phyloP scores from a whole-genome alignment of 2,797 vertebrate species.

The Gadopsis bispinosus region DNA sequence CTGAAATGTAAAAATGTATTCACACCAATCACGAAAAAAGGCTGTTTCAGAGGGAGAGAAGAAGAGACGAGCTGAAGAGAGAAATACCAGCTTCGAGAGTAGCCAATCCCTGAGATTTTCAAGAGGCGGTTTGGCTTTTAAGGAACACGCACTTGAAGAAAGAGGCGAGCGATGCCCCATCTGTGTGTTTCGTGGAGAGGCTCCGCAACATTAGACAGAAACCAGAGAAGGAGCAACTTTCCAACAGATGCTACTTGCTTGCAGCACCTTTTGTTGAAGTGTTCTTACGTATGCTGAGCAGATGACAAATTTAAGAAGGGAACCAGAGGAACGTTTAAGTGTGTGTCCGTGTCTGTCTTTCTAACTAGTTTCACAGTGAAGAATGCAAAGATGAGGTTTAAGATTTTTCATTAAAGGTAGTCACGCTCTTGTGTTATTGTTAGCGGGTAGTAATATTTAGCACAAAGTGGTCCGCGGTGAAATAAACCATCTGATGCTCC shows the following conservation, averaged over 20 bases:
- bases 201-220: slow-evolving; percentile 46
- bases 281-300: slow-evolving; percentile 43
- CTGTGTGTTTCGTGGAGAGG: slow-evolving; percentile 59
- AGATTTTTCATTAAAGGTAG: slow-evolving; percentile 21
- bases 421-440: slow-evolving; percentile 17
- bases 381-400: slow-evolving; percentile 12
- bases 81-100: slow-evolving; percentile 28
- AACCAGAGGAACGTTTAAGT: background rate
- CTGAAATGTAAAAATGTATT: slow-evolving; percentile 25
- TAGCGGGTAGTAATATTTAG: slow-evolving; percentile 27
- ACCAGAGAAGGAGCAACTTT: slow-evolving; percentile 41
- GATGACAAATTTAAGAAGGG: slow-evolving; percentile 20
- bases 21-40: slow-evolving; percentile 12
- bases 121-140: slow-evolving; percentile 42
- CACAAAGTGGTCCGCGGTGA: slow-evolving; percentile 25
- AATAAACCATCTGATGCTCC: slow-evolving; percentile 46
- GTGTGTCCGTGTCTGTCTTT: slow-evolving; percentile 9
- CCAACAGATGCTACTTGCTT: slow-evolving; percentile 57
- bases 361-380: slow-evolving; percentile 21
- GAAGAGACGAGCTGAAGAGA: slow-evolving; percentile 25
- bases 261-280: slow-evolving; percentile 48
- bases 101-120: slow-evolving; percentile 36
- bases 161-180: slow-evolving; percentile 44
- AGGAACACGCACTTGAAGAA: slow-evolving; percentile 40
- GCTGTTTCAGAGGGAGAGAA: slow-evolving; percentile 13